Conservation (phyloP, 2,113 vertebrate genomes). For the Corythaeola cristata region DNA sequence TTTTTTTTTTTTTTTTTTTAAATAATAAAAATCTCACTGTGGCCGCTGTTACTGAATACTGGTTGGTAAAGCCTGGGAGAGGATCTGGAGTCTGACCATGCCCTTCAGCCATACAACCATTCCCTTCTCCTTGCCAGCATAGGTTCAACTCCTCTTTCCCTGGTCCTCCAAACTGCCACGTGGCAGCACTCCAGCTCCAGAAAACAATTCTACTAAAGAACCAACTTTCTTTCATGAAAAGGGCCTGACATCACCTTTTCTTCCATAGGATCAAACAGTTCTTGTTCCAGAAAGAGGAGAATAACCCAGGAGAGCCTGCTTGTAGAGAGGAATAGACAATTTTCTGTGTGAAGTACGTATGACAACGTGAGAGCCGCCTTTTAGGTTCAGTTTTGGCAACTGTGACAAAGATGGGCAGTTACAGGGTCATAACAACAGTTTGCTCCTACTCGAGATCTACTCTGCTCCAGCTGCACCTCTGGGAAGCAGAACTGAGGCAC, state of each 20-base stretch:
- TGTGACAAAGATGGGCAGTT: not conserved
- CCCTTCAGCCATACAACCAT: not conserved
- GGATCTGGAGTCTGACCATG: not conserved
- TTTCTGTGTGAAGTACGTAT: accelerated
- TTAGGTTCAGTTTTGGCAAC: not conserved
- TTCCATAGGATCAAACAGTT: not conserved
- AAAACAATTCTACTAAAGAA: not conserved
- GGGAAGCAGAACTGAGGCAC: not conserved
- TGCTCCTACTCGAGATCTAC: not conserved
- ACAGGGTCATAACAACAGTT: not conserved
- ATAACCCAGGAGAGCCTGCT: not conserved
- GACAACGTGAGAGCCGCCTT: not conserved
- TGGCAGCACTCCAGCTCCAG: not conserved
- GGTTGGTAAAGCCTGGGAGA: not conserved
- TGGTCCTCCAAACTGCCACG: accelerated
- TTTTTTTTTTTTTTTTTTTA: too few species aligned
- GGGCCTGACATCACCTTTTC: not conserved
- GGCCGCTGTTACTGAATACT: not conserved
- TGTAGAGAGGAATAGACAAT: not conserved
- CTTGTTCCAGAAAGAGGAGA: not conserved
- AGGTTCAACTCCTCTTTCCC: not conserved
- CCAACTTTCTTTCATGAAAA: not conserved
- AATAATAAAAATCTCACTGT: not conserved
- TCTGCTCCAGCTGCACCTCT: not conserved
- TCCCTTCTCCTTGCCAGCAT: not conserved